phyloP scores from a whole-genome alignment of 2,888 invertebrate genomes.

The Chymomyza fuscimana region DNA sequence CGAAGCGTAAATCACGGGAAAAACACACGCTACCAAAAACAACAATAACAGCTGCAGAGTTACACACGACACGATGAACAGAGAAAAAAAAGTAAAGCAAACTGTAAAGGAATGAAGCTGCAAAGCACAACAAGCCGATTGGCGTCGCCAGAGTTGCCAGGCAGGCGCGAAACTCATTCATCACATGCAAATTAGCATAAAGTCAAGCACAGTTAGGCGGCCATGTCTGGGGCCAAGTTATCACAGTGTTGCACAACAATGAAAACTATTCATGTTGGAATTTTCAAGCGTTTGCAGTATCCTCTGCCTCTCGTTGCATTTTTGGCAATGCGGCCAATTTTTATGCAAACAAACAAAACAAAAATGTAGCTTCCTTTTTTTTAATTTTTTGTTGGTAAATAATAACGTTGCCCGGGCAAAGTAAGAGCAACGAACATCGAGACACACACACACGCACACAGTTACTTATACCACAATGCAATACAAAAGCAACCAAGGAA shows the following conservation, averaged over 20 bases:
- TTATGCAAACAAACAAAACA: slow-evolving; percentile 5
- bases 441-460: background rate
- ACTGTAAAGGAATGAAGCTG: background rate
- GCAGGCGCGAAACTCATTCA: slow-evolving; percentile 30
- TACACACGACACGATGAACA: background rate
- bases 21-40: background rate
- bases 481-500: slow-evolving; percentile 12
- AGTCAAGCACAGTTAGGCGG: slow-evolving; percentile 28
- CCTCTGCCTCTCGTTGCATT: background rate
- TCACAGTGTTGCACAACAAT: slow-evolving; percentile 31
- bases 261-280: slow-evolving; percentile 28
- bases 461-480: background rate
- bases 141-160: slow-evolving; percentile 17
- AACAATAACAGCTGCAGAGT: background rate
- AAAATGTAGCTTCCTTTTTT: background rate
- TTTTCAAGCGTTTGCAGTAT: background rate
- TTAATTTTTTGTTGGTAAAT: slow-evolving; percentile 8
- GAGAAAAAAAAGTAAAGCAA: background rate
- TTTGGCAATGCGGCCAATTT: slow-evolving; percentile 14
- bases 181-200: slow-evolving; percentile 48
- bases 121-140: slow-evolving; percentile 6
- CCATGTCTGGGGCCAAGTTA: background rate
- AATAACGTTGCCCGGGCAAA: slow-evolving; percentile 5
- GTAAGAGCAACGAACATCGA: slow-evolving; percentile 8
- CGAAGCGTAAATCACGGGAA: slow-evolving; percentile 18